Evolutionary conservation across 2,797 vertebrate genomes (phyloP).

Genomic region (Lithobates pipiens): DNA sequence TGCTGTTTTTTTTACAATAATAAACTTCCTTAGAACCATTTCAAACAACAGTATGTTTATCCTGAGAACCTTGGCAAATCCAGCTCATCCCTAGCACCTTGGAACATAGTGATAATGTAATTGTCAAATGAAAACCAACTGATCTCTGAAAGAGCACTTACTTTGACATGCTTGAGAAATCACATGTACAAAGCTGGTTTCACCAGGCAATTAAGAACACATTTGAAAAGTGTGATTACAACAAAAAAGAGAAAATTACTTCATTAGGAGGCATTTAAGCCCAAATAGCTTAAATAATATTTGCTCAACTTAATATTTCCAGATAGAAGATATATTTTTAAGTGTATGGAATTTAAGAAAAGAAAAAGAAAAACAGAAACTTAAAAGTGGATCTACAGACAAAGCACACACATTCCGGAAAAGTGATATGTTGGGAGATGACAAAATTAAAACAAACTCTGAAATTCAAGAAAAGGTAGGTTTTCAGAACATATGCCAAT

Average conservation of each 20-base stretch:
- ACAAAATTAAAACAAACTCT: background rate
- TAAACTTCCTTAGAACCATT: slow-evolving; percentile 48
- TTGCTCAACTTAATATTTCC: slow-evolving; percentile 41
- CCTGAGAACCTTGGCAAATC: slow-evolving; percentile 29
- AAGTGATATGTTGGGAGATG: slow-evolving; percentile 13
- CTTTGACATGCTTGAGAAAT: slow-evolving; percentile 30
- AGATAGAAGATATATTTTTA: slow-evolving; percentile 11
- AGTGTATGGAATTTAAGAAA: background rate
- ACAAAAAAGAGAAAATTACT: slow-evolving; percentile 28
- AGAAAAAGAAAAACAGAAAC: background rate
- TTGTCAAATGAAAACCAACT: slow-evolving; percentile 40
- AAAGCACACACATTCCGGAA: background rate
- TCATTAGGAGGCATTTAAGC: slow-evolving; percentile 39
- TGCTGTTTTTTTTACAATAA: slow-evolving; percentile 44
- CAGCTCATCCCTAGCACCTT: slow-evolving; percentile 15
- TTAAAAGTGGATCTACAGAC: background rate
- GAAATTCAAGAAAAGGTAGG: background rate
- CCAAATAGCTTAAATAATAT: slow-evolving; percentile 36
- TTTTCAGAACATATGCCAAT: background rate
- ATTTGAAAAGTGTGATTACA: slow-evolving; percentile 29
- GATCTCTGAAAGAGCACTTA: slow-evolving; percentile 8
- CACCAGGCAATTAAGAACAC: slow-evolving; percentile 46
- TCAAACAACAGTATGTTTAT: slow-evolving; percentile 41
- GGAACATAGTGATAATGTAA: slow-evolving; percentile 28
- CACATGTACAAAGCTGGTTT: slow-evolving; percentile 31